phyloP scores from a whole-genome alignment of 35 echinoderm and acorn worm genomes.

The Lytechinus pictus region DNA sequence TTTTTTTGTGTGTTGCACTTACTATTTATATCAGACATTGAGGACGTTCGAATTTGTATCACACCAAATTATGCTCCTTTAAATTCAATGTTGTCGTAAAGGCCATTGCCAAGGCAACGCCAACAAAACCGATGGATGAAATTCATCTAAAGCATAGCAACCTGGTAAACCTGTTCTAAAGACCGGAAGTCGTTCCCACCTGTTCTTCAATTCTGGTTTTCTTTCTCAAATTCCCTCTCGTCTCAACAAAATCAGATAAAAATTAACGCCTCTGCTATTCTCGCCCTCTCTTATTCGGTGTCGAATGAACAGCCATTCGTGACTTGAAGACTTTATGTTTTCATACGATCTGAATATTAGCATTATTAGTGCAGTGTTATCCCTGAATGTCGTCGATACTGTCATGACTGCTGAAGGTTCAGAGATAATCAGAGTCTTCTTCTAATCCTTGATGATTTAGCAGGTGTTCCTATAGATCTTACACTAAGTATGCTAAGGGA shows the following conservation, averaged over 20 bases:
- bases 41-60: no score
- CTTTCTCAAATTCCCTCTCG: neutral
- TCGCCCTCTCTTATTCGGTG: neutral
- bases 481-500: no score
- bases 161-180: neutral
- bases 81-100: neutral
- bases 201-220: neutral
- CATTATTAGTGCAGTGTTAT: neutral
- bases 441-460: neutral
- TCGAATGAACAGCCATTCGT: neutral
- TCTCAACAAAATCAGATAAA: neutral
- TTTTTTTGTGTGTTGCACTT: no score
- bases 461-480: neutral
- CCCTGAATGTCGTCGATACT: neutral
- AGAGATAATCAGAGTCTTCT: neutral
- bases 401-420: neutral
- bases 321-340: neutral
- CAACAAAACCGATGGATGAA: neutral
- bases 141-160: neutral
- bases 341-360: neutral
- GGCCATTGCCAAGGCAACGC: neutral
- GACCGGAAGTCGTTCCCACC: conserved; percentile 15
- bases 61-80: neutral
- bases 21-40: no score
- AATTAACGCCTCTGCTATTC: neutral